Evolutionary conservation across 2,113 vertebrate genomes (phyloP), one percentile per base, ranked within the genome.

Genomic region (Silurus meridionalis): DNA sequence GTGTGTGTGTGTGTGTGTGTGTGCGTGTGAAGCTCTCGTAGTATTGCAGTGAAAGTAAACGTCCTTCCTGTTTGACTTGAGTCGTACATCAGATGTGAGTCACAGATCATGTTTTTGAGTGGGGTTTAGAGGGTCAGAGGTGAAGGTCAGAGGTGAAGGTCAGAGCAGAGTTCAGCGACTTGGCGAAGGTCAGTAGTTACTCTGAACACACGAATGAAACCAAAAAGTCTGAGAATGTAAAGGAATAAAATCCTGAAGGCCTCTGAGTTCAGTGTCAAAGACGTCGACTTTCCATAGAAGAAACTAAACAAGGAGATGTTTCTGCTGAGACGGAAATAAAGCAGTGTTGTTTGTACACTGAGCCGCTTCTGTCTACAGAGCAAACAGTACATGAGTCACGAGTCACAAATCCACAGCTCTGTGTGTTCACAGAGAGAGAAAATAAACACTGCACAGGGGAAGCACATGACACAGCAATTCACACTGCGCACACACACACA

Each of bases 371-470:
- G 58, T 77, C 71, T 64, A 64, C n/a, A 84, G 23, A 72, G 46
- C 83, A 84, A 84, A 84, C 28, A 84, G 71, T 50, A 8, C 58
- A 64, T 84, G 83, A 84, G 83, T 84, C 83, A 84, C 2, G 46
- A 77, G 69, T 28, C 71, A 60, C 72, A 84, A 77, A 75, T n/a
- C 83, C 71, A 84, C 23, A 25, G 83, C 64, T 67, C 28, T 23
- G 64, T 52, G 83, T 37, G 71, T 60, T 21, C 46, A 53, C 21
- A 50, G 58, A 77, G 71, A 63, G 72, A 25, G 13, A 57, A 84
- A 64, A 77, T 84, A 84, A 84, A 84, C 83, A 84, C 58, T 11
- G 46, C 57, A 48, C 57, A 63, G 83, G 9, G 28, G n/a, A 58
- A 64, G 71, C 71, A 77, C 71, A 77, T 46, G 71, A 84, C 83